Conservation (phyloP, 2,888 invertebrate species). For the Drosophila suboccidentalis region DNA sequence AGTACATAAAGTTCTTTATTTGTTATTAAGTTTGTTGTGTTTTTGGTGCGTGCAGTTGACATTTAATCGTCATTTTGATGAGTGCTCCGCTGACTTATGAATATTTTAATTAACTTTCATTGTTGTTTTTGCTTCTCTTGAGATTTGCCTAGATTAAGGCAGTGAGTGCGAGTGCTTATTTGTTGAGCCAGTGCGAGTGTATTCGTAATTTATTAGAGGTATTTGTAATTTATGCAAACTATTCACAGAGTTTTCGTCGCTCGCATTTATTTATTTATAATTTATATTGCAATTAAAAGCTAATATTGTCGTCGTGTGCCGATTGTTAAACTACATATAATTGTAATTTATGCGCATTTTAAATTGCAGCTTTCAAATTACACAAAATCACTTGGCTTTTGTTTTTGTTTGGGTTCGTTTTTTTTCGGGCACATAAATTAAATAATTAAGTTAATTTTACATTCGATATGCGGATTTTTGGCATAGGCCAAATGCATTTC, state of each 20-base stretch:
- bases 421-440: conserved; percentile 65
- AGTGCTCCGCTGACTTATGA: conserved; percentile 55
- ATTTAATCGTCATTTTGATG: conserved; percentile 64
- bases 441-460: conserved; percentile 74
- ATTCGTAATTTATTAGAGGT: conserved; percentile 27
- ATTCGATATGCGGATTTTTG: conserved; percentile 17
- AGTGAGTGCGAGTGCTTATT: conserved; percentile 2
- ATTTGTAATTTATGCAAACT: conserved; percentile 70
- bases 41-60: conserved; percentile 50
- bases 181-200: neutral
- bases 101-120: conserved; percentile 77
- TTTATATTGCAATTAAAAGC: conserved; percentile 77
- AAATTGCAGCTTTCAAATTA: conserved; percentile 51
- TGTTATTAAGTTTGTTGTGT: neutral
- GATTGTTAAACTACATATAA: conserved; percentile 23
- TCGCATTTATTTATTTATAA: conserved; percentile 68
- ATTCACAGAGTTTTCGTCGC: conserved; percentile 41
- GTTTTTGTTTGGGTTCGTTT: conserved; percentile 25
- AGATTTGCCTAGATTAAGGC: neutral
- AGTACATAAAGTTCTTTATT: conserved; percentile 1
- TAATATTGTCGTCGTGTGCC: conserved; percentile 64
- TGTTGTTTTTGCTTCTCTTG: conserved; percentile 39
- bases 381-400: conserved; percentile 41
- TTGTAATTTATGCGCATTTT: conserved; percentile 76
- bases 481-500: conserved; percentile 38